These are phyloP conservation scores for Ctenopoma multispine DNA, from an alignment of 2,797 vertebrate genomes.

Conservation along the genomic window DNA sequence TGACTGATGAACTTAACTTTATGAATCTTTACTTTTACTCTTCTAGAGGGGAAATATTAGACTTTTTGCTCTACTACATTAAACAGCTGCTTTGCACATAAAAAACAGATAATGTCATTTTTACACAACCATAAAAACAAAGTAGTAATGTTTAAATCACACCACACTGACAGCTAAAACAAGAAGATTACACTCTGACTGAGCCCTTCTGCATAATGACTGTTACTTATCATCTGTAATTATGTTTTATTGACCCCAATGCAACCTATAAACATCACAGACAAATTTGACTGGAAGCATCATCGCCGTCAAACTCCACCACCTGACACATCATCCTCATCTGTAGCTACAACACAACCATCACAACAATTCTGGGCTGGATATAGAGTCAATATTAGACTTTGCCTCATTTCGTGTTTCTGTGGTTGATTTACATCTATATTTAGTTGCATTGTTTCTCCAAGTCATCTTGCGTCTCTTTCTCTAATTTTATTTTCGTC, in stretches of 20 bases:
- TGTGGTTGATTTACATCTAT: too few species aligned
- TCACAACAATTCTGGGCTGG: not conserved
- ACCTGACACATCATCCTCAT: not conserved
- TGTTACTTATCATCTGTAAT: not conserved
- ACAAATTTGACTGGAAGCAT: not conserved
- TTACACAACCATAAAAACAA: too few species aligned
- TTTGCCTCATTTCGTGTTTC: too few species aligned
- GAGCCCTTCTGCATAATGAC: not conserved
- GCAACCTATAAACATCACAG: not conserved
- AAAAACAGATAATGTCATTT: too few species aligned
- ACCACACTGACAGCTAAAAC: too few species aligned
- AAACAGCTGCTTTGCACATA: not conserved
- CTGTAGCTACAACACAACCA: not conserved
- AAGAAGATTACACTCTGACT: too few species aligned
- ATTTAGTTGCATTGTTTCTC: too few species aligned
- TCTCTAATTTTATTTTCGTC: too few species aligned
- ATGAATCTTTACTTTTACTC: not conserved
- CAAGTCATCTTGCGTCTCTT: too few species aligned
- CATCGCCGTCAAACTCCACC: not conserved
- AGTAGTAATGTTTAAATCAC: too few species aligned
- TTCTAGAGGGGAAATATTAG: not conserved
- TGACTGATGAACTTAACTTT: not conserved
- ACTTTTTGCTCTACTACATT: too few species aligned
- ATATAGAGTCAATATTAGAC: constrained; percentile 17
- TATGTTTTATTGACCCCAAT: not conserved